Evolutionary conservation across 2,888 invertebrate species (phyloP), one percentile per base, ranked within the genome.

Genomic region (Baccha elongata): DNA sequence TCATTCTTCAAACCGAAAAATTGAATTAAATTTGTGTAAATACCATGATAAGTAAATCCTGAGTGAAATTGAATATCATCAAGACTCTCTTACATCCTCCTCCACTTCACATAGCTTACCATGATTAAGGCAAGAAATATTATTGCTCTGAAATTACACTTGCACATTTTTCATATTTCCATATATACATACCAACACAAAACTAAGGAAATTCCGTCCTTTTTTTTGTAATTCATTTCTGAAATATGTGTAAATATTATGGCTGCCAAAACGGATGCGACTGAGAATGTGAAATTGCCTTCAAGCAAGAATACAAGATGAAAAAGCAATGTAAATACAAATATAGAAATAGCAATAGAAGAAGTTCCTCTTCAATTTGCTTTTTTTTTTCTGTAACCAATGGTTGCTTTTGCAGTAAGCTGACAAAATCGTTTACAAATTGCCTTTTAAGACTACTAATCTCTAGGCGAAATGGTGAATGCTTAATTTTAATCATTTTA

Each of bases 241-340:
- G 58, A 40, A 40, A 40, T 58, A 58, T 58, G 37, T 26, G 11
- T 15, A 58, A 40, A 40, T 58, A 55, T 55, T 40, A 23, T 55
- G 37, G 1, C 37, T 4, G 35, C 8, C 3, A 55, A 29, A 52
- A 23, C 1, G 21, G 10, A 40, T 55, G 15, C 15, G 26, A 2
- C n/a, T 23, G 40, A 26, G 23, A 21, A 58, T 26, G 37, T 40
- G 1, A 26, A 58, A 58, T 11, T 58, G 58, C 40, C 32, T 55
- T 17, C 21, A 55, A 37, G 37, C 37, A 40, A 23, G 35, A 53
- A 37, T 40, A 13, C 35, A 19, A 55, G 23, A 55, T 10, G 37
- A 55, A 37, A 35, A 55, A 37, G 37, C 19, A 53, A 17, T 17
- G 32, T 10, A 21, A 52, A 52, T 53, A 19, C 19, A 35, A 35